Conservation (phyloP, 2,113 vertebrate genomes). For the Ceyx cyanopectus region DNA sequence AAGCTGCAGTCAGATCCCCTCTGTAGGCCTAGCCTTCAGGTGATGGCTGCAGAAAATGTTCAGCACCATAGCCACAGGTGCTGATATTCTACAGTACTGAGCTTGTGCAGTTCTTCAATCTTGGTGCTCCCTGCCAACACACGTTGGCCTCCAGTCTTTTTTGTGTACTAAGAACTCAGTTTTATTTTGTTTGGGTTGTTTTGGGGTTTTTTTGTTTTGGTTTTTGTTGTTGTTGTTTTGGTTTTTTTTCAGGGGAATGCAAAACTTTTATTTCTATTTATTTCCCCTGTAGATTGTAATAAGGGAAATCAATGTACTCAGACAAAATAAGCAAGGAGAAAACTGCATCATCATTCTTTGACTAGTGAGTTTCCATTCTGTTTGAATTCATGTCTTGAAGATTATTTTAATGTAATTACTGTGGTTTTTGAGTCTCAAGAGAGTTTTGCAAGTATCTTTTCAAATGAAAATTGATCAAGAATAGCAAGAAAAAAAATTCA, state of each 20-base stretch:
- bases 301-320: neutral
- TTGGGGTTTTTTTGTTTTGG: neutral
- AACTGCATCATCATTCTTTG: constrained; percentile 1
- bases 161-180: neutral
- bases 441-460: constrained; percentile 19
- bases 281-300: neutral
- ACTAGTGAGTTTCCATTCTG: neutral
- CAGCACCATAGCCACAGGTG: neutral
- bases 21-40: neutral
- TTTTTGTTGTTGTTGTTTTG: too few relatives aligned
- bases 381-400: constrained; percentile 6
- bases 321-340: neutral
- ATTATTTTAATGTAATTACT: constrained; percentile 28
- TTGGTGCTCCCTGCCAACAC: neutral
- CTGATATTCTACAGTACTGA: neutral
- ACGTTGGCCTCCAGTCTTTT: neutral
- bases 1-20: neutral
- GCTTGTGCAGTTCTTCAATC: neutral
- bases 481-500: constrained; percentile 14
- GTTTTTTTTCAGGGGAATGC: neutral
- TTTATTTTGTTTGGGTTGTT: neutral
- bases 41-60: neutral
- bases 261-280: constrained; percentile 28
- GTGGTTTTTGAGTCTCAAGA: neutral
- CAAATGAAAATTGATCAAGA: constrained; percentile 10